These are phyloP conservation scores for Drosophila murphyi DNA, from an alignment of 1,140 invertebrate species.

Conservation along the genomic window DNA sequence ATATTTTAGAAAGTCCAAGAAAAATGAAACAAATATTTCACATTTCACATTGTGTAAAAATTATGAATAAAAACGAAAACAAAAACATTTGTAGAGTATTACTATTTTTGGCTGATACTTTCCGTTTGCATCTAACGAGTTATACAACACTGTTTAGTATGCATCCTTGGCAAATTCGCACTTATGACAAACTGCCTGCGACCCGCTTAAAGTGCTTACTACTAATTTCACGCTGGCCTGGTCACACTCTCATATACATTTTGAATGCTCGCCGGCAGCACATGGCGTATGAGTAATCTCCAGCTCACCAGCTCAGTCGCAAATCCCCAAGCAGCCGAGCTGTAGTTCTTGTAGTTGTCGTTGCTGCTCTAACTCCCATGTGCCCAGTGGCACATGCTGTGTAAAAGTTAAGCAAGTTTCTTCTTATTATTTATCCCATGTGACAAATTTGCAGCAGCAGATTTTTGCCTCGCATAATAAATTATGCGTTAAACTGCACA, in stretches of 20 bases:
- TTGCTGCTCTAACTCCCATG: neutral
- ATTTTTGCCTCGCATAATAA: constrained; percentile 72
- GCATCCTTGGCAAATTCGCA: neutral
- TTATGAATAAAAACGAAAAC: too few relatives aligned
- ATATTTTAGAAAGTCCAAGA: too few relatives aligned
- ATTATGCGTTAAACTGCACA: constrained; percentile 58
- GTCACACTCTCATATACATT: constrained; percentile 43
- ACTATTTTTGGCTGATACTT: too few relatives aligned
- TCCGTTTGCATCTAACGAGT: neutral
- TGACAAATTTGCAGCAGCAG: constrained; percentile 79
- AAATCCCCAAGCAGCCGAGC: constrained; percentile 44
- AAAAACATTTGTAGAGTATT: too few relatives aligned
- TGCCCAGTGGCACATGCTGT: constrained; percentile 34
- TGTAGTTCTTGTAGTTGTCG: neutral
- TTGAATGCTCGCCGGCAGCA: constrained; percentile 16
- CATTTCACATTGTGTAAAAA: too few relatives aligned
- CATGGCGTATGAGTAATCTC: constrained; percentile 70
- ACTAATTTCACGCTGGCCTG: constrained; percentile 72
- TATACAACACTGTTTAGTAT: neutral
- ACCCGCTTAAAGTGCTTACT: constrained; percentile 40
- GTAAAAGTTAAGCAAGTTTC: constrained; percentile 62
- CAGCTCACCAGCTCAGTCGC: constrained; percentile 24
- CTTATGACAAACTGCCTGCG: constrained; percentile 2
- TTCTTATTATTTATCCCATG: constrained; percentile 81
- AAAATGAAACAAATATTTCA: neutral